A percentile compares a stretch with the other conserved stretches of the same genome.
Evolutionary conservation across 2,113 vertebrate species (phyloP).

Genomic region (Drymodes brunneopygia): DNA sequence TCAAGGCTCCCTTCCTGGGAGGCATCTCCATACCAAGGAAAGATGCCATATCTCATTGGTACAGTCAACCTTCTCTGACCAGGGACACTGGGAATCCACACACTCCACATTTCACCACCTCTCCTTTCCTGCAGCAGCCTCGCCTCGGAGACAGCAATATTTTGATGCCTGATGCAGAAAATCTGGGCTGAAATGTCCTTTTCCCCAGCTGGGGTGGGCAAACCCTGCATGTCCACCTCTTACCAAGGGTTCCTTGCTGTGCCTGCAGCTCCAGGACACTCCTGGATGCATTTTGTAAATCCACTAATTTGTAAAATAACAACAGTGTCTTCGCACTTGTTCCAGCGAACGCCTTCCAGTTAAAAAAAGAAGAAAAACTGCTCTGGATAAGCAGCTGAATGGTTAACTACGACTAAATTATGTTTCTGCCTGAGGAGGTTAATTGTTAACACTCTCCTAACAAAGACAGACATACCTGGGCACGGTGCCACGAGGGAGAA

Average conservation of each 20-base stretch:
- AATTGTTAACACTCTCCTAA: constrained; percentile 49
- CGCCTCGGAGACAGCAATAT: neutral
- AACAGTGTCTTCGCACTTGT: neutral
- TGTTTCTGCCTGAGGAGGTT: constrained; percentile 35
- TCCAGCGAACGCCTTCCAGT: neutral
- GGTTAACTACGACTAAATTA: neutral
- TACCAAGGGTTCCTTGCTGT: neutral
- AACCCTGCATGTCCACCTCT: neutral
- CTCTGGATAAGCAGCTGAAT: constrained; percentile 24
- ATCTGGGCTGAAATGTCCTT: neutral
- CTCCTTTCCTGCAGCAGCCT: neutral
- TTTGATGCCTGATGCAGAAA: neutral
- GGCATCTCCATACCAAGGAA: neutral
- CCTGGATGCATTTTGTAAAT: neutral
- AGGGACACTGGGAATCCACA: neutral
- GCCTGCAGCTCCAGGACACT: neutral
- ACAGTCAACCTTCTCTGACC: neutral
- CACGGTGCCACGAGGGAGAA: neutral
- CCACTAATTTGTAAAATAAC: neutral
- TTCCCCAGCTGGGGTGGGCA: neutral
- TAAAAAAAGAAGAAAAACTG: neutral
- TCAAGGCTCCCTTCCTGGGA: neutral
- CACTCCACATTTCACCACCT: neutral
- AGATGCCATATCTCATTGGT: fast-evolving
- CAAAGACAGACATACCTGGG: constrained; percentile 20